A percentile compares a stretch with the other conserved stretches of the same genome.
phyloP scores from a whole-genome alignment of 2,888 invertebrate genomes.

The Atrina japonica region DNA sequence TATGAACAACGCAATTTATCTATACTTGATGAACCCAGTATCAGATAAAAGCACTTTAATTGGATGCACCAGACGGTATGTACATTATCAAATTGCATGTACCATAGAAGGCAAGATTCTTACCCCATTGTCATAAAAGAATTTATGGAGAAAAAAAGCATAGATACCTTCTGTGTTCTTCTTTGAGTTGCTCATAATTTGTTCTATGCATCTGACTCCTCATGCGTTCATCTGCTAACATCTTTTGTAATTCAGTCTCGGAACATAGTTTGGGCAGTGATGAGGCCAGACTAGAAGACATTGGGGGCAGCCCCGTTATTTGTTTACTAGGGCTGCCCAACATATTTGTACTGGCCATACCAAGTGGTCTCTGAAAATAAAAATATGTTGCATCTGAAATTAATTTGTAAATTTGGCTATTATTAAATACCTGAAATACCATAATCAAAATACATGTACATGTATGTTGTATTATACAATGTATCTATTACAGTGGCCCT shows the following conservation, averaged over 20 bases:
- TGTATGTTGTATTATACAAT: no score
- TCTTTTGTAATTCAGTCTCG: constrained; percentile 79
- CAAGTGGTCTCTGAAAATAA: neutral
- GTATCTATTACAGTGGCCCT: no score
- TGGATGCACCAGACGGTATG: no score
- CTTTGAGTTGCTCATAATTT: constrained; percentile 79
- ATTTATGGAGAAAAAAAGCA: neutral
- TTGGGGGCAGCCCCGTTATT: constrained; percentile 10
- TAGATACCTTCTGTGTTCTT: constrained; percentile 76
- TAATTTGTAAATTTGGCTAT: no score
- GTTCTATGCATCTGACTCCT: constrained; percentile 79
- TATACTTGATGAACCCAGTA: no score
- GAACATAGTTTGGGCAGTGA: constrained; percentile 69
- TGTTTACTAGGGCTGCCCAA: constrained; percentile 1
- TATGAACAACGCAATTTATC: no score
- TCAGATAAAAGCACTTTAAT: no score
- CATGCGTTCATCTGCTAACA: constrained; percentile 79
- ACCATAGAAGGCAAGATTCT: neutral
- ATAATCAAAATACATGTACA: no score
- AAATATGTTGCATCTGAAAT: no score
- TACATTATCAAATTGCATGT: no score
- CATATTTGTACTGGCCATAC: constrained; percentile 21
- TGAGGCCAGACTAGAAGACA: constrained; percentile 49
- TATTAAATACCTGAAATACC: no score
- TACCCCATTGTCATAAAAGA: neutral